Conservation (phyloP, 2,113 vertebrate genomes). For the Clarias gariepinus region DNA sequence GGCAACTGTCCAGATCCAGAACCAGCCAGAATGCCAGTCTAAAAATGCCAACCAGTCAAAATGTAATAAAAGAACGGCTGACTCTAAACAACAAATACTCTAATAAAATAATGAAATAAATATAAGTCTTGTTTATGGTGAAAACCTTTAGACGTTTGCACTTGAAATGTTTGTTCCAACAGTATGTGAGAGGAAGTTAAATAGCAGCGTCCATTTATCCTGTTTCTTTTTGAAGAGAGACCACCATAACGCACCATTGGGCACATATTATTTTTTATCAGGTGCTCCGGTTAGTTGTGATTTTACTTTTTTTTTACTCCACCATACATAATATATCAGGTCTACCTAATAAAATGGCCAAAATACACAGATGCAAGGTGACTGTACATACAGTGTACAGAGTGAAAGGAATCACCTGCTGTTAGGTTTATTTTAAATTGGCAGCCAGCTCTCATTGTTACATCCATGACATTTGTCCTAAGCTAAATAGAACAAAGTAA, state of each 20-base stretch:
- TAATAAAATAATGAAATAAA: not conserved
- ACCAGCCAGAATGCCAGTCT: not conserved
- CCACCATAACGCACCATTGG: not conserved
- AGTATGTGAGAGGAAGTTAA: not conserved
- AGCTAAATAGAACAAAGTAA: not conserved
- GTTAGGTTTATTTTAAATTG: conserved; percentile 3
- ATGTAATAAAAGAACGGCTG: not conserved
- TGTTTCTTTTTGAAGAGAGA: not conserved
- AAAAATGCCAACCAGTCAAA: not conserved
- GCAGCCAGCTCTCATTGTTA: not conserved
- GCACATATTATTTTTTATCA: not conserved
- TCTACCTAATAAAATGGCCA: not conserved
- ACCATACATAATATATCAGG: not conserved
- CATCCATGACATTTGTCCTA: not conserved
- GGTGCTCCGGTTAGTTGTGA: not conserved
- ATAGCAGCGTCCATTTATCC: not conserved
- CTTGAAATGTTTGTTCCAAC: not conserved
- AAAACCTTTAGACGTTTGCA: not conserved
- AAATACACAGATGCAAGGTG: not conserved
- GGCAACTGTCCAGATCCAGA: not conserved
- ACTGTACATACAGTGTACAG: not conserved
- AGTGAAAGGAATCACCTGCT: not conserved
- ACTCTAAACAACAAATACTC: not conserved
- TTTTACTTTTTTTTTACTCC: not conserved
- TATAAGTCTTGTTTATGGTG: not conserved